Percentiles rank a stretch among this genome's conserved stretches.
Evolutionary conservation across 2,113 vertebrate species (phyloP).

Genomic region (Lichenostomus cassidix): DNA sequence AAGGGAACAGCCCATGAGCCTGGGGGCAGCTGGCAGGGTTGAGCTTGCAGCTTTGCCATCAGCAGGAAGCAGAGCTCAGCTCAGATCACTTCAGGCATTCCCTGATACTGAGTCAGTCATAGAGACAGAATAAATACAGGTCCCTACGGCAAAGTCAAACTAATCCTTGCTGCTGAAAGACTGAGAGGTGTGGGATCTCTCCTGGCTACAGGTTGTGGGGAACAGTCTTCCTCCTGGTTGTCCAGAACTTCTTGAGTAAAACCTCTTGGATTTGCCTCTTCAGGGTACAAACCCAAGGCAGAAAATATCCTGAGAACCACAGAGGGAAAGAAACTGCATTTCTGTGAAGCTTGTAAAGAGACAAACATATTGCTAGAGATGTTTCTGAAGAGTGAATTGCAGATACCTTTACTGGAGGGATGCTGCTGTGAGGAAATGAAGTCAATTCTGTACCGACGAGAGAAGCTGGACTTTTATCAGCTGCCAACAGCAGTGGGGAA

Average conservation of each 20-base stretch:
- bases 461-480: not conserved
- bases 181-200: not conserved
- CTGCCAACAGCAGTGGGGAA: conserved; percentile 1
- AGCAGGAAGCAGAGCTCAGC: not conserved
- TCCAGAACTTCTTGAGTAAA: not conserved
- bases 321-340: not conserved
- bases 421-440: not conserved
- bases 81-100: not conserved
- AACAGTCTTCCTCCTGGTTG: not conserved
- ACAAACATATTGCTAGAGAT: not conserved
- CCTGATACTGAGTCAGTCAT: not conserved
- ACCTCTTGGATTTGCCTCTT: not conserved
- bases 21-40: fast-evolving
- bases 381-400: not conserved
- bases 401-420: not conserved
- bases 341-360: not conserved
- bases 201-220: no score
- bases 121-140: not conserved
- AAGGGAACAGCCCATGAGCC: not conserved
- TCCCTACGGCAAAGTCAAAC: not conserved
- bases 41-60: not conserved
- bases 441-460: not conserved
- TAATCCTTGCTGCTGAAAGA: not conserved
- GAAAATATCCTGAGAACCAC: not conserved
- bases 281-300: not conserved